phyloP scores from a whole-genome alignment of 2,113 vertebrate genomes.

The Acanthisitta chloris region DNA sequence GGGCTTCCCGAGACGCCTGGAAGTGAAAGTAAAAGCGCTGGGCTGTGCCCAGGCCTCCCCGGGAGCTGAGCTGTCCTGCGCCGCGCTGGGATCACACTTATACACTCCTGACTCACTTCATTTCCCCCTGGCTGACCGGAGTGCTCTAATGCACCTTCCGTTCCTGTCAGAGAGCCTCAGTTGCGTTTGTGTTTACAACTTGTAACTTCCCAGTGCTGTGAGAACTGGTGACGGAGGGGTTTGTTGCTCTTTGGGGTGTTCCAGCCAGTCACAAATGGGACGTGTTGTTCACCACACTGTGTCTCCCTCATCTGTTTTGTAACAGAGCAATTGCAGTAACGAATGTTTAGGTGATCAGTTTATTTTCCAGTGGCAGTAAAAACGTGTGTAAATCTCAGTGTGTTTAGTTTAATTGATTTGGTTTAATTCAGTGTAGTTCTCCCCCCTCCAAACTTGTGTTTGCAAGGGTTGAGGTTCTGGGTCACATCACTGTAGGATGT shows the following conservation, averaged over 20 bases:
- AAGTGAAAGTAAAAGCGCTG: constrained; percentile 38
- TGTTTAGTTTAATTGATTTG: background rate
- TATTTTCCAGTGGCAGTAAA: background rate
- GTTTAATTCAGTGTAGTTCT: rapidly evolving
- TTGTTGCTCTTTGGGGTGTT: background rate
- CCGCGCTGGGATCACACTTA: too few species aligned
- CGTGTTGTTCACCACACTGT: rapidly evolving
- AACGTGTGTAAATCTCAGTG: background rate
- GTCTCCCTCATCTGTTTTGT: background rate
- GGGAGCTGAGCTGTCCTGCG: background rate
- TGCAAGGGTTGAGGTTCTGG: background rate
- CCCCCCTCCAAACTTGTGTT: rapidly evolving
- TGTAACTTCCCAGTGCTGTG: background rate
- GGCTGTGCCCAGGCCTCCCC: background rate
- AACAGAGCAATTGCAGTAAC: background rate
- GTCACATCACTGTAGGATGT: background rate
- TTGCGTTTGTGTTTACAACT: background rate
- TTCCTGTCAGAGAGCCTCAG: background rate
- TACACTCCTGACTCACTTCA: background rate
- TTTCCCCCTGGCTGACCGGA: background rate
- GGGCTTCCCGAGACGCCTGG: rapidly evolving
- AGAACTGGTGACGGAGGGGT: background rate
- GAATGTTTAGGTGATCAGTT: background rate
- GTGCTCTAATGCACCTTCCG: background rate
- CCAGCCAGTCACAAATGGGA: background rate